Evolutionary conservation across 2,797 vertebrate genomes (phyloP).

Genomic region (Etheostoma nigrum): DNA sequence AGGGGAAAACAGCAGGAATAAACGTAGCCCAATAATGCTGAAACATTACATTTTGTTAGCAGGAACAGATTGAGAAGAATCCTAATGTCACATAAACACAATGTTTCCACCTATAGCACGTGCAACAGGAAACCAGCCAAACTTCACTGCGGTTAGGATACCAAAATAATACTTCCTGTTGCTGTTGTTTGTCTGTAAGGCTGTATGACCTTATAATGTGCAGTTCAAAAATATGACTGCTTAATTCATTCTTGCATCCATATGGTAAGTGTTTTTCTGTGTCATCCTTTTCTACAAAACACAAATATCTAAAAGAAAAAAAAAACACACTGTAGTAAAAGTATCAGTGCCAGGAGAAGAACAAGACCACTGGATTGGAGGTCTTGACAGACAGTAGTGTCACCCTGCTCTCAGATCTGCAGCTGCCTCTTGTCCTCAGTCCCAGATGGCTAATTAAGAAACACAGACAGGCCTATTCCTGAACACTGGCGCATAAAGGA

Average conservation of each 20-base stretch:
- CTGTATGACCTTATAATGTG: rapidly evolving
- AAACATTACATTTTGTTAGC: background rate
- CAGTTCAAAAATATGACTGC: background rate
- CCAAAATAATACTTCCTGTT: slow-evolving; percentile 68
- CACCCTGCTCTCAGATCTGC: slow-evolving; percentile 28
- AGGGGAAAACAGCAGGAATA: slow-evolving; percentile 8
- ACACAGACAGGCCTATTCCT: slow-evolving; percentile 37
- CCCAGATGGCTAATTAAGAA: slow-evolving; percentile 70
- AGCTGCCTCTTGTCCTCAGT: slow-evolving; percentile 49
- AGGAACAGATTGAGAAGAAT: slow-evolving; percentile 31
- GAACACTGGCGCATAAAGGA: slow-evolving; percentile 54
- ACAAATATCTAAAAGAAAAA: background rate
- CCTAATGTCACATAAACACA: slow-evolving; percentile 22
- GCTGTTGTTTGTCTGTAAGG: slow-evolving; percentile 5
- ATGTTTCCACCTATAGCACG: slow-evolving; percentile 13
- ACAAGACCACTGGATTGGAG: background rate
- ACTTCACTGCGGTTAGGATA: slow-evolving; percentile 28
- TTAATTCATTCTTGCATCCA: background rate
- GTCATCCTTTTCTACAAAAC: background rate
- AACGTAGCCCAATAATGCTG: background rate
- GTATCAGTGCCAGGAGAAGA: background rate
- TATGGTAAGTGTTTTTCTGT: background rate
- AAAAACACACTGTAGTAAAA: background rate
- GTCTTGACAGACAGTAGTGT: slow-evolving; percentile 1
- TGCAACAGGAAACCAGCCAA: slow-evolving; percentile 69